phyloP scores from a whole-genome alignment of 2,797 vertebrate genomes.

The Myripristis murdjan region DNA sequence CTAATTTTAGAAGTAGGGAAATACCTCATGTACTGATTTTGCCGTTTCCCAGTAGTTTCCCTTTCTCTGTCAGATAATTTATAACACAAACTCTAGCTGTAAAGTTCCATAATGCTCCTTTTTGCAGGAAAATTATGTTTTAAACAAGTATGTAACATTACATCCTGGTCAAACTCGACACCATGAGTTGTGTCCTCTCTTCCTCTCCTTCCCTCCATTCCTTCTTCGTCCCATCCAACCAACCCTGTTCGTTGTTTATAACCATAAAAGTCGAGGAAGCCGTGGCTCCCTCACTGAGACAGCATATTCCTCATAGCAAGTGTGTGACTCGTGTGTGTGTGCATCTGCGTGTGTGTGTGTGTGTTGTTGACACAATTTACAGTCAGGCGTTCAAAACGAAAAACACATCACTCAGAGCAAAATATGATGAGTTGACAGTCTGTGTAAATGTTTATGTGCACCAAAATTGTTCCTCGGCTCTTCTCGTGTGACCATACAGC shows the following conservation, averaged over 20 bases:
- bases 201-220: conserved; percentile 4
- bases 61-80: too few relatives aligned
- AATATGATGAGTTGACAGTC: too few relatives aligned
- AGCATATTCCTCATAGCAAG: conserved; percentile 78
- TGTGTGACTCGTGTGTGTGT: conserved; percentile 74
- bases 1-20: background rate
- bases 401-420: too few relatives aligned
- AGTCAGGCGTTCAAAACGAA: too few relatives aligned
- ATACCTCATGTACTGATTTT: too few relatives aligned
- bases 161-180: conserved; percentile 40
- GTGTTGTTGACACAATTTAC: background rate
- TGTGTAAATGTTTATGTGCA: too few relatives aligned
- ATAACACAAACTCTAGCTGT: background rate
- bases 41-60: too few relatives aligned
- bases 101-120: background rate
- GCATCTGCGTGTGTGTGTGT: conserved; percentile 15
- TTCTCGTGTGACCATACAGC: too few relatives aligned
- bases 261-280: conserved; percentile 83
- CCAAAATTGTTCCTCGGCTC: too few relatives aligned
- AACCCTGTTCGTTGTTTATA: conserved; percentile 72
- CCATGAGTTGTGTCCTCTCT: conserved; percentile 21
- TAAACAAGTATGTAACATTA: conserved; percentile 10
- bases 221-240: conserved; percentile 37
- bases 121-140: background rate
- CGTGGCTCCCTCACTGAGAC: conserved; percentile 50